Base-by-base conservation (phyloP, 1,140 invertebrate species). In the Grapholita molesta region DNA sequence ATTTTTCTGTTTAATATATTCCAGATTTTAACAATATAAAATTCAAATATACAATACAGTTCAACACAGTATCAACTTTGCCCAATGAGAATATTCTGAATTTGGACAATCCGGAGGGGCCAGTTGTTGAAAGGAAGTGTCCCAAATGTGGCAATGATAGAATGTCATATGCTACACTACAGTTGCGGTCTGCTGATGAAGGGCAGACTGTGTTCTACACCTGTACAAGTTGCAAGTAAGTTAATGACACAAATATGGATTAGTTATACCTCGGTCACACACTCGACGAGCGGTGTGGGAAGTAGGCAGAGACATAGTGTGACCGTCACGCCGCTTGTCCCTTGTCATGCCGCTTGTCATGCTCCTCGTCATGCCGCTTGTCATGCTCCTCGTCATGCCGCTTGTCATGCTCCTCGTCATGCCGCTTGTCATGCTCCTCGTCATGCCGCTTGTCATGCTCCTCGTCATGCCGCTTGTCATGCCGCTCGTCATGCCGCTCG, bases 201-300 rank as follows among this genome's bases (percentile, higher is more conserved):
- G 99, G 99, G 0, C 99, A 99, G 92, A 99, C 99, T 11, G 97
- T 99, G 3, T 99, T 99, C 91, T 99, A 98, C 76, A 98, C 97
- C 3, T 99, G 99, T 93, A 95, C 96, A 21, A 96, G 97, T 81
- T 99, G 99, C 96, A 96, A 96, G 96, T 97, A 94, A 83, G 92
- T 89, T 48, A 3, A 30, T 30, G 28, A n/a, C n/a, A n/a, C n/a
- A n/a, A n/a, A n/a, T n/a, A n/a, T n/a, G n/a, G 3, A 15, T 15
- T 6, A 6, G 33, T 35, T 35, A 70, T 33, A 23, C 72, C 69
- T 71, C 67, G 18, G n/a, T n/a, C n/a, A n/a, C n/a, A n/a, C n/a
- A n/a, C n/a, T n/a, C n/a, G n/a, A n/a, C n/a, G n/a, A n/a, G n/a
- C n/a, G n/a, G n/a, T n/a, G n/a, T n/a, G n/a, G n/a, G n/a, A n/a